Evolutionary conservation across 2,888 invertebrate genomes (phyloP), one percentile per base, ranked within the genome.

Genomic region (Brachynemurus nebulosus): DNA sequence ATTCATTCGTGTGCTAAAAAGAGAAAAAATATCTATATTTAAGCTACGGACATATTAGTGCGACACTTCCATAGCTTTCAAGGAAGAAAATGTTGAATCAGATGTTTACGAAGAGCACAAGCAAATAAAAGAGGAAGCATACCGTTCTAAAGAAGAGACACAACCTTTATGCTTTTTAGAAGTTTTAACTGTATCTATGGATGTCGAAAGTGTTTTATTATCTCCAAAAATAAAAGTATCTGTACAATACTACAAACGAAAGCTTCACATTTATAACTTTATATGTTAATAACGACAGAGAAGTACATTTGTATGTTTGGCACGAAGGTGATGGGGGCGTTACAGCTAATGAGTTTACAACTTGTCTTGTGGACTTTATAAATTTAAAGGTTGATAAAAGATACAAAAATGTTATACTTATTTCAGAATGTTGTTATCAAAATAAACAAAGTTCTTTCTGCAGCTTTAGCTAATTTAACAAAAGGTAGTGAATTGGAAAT

Each of bases 241-340:
- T 48, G 54, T 54, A 23, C 40, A 55, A 17, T 58, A 57, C 44
- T 57, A 54, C 46, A 55, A 55, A 41, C 55, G 53, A 3, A 58
- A 56, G 44, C 45, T 55, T 3, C 48, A 52, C 5, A 52, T 56
- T 7, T 56, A 55, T 36, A 55, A 56, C 34, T 59, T 45, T 40
- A 45, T 20, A 39, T 45, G 9, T 19, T 19, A 2, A 30, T 39
- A 48, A 48, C 20, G 39, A 43, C 17, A 44, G 36, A 39, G 40
- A 43, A 20, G 44, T 48, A 34, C 86, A 77, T 90, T 90, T 90
- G 71, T 40, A 63, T 64, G 44, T 47, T 5, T 51, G 51, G 49
- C 44, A 48, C 37, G 48, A 51, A 45, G 42, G 39, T 12, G 44
- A 51, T 16, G 50, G 52, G 11, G 46, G 47, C 20, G 45, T 52